phyloP scores from a whole-genome alignment of 2,113 vertebrate genomes.

The Sprattus sprattus region DNA sequence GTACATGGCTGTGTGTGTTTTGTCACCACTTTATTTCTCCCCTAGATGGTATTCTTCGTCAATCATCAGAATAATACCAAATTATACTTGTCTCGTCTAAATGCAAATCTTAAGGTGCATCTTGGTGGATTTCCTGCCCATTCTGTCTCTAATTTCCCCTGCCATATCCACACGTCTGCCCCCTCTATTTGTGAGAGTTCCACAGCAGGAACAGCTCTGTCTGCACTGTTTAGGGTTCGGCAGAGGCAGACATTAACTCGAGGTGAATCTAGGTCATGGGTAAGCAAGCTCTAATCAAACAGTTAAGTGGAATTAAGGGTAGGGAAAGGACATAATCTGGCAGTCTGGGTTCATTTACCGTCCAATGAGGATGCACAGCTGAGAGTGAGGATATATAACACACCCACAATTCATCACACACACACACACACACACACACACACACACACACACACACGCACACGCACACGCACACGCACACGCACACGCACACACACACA shows the following conservation, averaged over 20 bases:
- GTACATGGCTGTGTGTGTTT: neutral
- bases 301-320: slow-evolving; percentile 63
- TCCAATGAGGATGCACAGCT: neutral
- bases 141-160: slow-evolving; percentile 56
- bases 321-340: slow-evolving; percentile 51
- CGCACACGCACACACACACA: neutral
- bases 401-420: neutral
- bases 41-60: slow-evolving; percentile 35
- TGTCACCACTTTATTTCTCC: slow-evolving; percentile 38
- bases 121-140: slow-evolving; percentile 60
- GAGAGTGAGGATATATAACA: neutral
- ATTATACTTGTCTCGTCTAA: slow-evolving; percentile 72
- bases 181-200: neutral
- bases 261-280: slow-evolving; percentile 53
- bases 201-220: neutral
- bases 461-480: no score
- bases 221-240: neutral
- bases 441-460: neutral
- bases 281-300: slow-evolving; percentile 53
- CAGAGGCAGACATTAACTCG: neutral
- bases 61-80: slow-evolving; percentile 57
- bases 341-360: slow-evolving; percentile 46
- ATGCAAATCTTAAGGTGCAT: slow-evolving; percentile 69
- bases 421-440: neutral
- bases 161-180: neutral